Evolutionary conservation across 2,113 vertebrate species (phyloP).

Genomic region (Dipodomys merriami): DNA sequence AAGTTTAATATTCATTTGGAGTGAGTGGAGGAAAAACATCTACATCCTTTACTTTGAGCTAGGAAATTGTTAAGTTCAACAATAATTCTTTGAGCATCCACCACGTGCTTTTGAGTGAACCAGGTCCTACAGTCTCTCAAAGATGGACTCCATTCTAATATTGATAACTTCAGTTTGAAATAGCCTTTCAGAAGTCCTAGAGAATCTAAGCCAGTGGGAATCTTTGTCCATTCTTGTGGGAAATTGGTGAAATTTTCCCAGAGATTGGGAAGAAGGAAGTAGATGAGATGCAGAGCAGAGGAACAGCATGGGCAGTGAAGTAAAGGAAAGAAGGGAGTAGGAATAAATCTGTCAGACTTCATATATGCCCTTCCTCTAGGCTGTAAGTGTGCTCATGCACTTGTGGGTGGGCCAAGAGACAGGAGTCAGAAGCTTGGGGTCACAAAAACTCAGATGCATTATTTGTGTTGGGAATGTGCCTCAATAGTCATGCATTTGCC

Average conservation of each 20-base stretch:
- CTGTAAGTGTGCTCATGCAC: background rate
- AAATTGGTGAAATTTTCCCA: background rate
- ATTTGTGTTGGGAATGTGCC: background rate
- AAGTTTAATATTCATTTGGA: slow-evolving; percentile 69
- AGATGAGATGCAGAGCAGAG: background rate
- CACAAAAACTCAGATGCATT: background rate
- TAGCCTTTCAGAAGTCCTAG: background rate
- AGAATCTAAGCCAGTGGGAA: background rate
- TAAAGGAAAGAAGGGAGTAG: background rate
- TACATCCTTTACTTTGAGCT: background rate
- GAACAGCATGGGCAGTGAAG: background rate
- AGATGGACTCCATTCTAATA: background rate
- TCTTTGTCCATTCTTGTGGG: background rate
- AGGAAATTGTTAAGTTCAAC: background rate
- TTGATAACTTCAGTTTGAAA: background rate
- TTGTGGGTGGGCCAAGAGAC: background rate
- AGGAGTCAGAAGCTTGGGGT: background rate
- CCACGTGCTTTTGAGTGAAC: background rate
- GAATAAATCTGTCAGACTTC: background rate
- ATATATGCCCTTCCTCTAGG: background rate
- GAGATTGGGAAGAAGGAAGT: background rate
- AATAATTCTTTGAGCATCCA: slow-evolving; percentile 15
- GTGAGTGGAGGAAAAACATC: slow-evolving; percentile 1
- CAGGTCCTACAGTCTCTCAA: background rate
- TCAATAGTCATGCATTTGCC: background rate